Base-by-base conservation (phyloP, 1,140 invertebrate species). In the Cyclargus thomasi region DNA sequence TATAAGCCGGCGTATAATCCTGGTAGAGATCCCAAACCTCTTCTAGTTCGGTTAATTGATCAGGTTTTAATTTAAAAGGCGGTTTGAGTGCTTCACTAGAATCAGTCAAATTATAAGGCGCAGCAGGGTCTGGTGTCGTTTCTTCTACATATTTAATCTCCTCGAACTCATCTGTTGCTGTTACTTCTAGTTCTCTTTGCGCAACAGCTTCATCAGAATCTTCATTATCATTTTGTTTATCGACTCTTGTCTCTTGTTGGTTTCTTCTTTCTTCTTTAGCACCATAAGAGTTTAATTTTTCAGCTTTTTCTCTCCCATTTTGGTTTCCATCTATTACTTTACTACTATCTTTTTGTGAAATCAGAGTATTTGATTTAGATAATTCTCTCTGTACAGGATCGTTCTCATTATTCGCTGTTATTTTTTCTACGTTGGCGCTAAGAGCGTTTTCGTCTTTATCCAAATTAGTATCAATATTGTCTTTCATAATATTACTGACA, bases 1-100 rank as follows among this genome's bases (percentile, higher is more conserved):
- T 78, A 71, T 90, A 90, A 4, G 85, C 86, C 29, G 88, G 88
- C 11, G 84, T 88, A 64, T 88, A 84, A 70, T 86, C 76, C 75
- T 88, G 86, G 75, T 78, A 90, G 5, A 77, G 0, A 35, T 83
- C 83, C 88, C 88, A 90, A 55, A 90, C 75, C 62, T 85, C 79
- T 73, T 90, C 84, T 17, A 90, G 78, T 80, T 88, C 86, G 20
- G 76, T 79, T 62, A 82, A 53, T 71, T 88, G 88, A 67, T 88
- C 86, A 10, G 80, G 83, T 55, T 83, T 70, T 66, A 90, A 76
- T 66, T 79, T 71, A 77, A 84, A 90, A 5, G 76, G 80, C 64
- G 75, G 76, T 76, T 81, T 85, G 0, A 88, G 71, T 35, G 77
- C 80, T 79, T 90, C 88, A 71, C 79, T 75, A 8, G 85, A 88